These are phyloP conservation scores for Germaria angustata DNA, from an alignment of 2,888 invertebrate genomes.

Conservation along the genomic window DNA sequence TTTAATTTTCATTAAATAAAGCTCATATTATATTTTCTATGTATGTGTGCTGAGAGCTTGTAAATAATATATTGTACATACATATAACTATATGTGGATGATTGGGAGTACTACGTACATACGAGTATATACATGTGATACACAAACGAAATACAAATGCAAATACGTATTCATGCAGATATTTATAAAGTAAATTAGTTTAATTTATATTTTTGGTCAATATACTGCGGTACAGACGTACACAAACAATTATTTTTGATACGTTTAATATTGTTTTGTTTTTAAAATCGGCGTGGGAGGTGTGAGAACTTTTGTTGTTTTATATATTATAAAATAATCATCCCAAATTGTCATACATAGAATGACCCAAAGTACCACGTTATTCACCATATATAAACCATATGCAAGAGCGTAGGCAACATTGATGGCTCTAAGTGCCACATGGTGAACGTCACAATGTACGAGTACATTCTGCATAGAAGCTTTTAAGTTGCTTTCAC, in stretches of 20 bases:
- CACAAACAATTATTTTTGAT: slow-evolving; percentile 61
- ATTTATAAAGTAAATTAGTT: slow-evolving; percentile 66
- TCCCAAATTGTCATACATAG: too few relatives aligned
- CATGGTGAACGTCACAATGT: too few relatives aligned
- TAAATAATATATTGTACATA: not conserved
- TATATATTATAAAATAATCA: too few relatives aligned
- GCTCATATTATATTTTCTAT: not conserved
- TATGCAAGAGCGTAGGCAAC: too few relatives aligned
- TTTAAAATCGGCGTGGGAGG: not conserved
- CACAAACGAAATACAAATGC: not conserved
- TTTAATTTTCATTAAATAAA: slow-evolving; percentile 63
- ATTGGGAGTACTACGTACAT: not conserved
- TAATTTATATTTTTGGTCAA: slow-evolving; percentile 66
- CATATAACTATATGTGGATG: not conserved
- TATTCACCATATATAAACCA: too few relatives aligned
- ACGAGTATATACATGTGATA: not conserved
- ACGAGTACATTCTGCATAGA: too few relatives aligned
- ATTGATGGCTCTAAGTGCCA: too few relatives aligned
- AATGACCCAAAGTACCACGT: too few relatives aligned
- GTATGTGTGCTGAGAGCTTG: not conserved
- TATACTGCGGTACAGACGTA: slow-evolving; percentile 52
- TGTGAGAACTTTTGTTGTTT: not conserved
- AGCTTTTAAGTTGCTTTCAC: too few relatives aligned
- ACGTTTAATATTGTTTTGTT: slow-evolving; percentile 29
- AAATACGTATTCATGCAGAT: slow-evolving; percentile 41